phyloP scores from a whole-genome alignment of 2,888 invertebrate genomes.

The Argynnis bischoffii region DNA sequence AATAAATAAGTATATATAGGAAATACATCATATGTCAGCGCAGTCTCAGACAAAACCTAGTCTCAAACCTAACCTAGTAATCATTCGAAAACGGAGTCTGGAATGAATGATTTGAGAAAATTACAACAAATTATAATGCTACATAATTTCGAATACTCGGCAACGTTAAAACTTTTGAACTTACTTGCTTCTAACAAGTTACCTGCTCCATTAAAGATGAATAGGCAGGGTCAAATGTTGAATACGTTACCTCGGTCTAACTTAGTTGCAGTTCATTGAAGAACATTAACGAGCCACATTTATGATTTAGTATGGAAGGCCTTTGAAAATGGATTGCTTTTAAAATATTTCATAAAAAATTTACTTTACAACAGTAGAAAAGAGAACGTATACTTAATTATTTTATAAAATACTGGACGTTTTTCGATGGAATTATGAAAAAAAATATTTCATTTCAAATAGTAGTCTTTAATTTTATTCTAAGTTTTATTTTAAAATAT shows the following conservation, averaged over 20 bases:
- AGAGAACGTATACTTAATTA: too few relatives aligned
- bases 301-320: conserved; percentile 1
- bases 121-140: not conserved
- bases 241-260: conserved; percentile 17
- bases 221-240: conserved; percentile 17
- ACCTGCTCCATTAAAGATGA: conserved; percentile 24
- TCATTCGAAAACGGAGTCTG: too few relatives aligned
- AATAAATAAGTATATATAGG: too few relatives aligned
- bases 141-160: not conserved
- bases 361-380: too few relatives aligned
- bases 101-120: not conserved
- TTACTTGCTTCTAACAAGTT: conserved; percentile 15
- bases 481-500: too few relatives aligned
- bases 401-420: too few relatives aligned
- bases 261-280: conserved; percentile 18
- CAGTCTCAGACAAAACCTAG: too few relatives aligned
- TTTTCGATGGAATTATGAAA: too few relatives aligned
- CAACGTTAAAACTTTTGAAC: conserved; percentile 8
- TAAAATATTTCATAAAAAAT: not conserved
- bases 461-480: too few relatives aligned
- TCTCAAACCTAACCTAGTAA: too few relatives aligned
- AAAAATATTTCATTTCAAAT: too few relatives aligned
- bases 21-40: too few relatives aligned
- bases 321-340: not conserved
- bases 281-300: conserved; percentile 13